These are phyloP conservation scores for Cyanocitta stelleri DNA, from an alignment of 2,113 vertebrate species.

Conservation along the genomic window DNA sequence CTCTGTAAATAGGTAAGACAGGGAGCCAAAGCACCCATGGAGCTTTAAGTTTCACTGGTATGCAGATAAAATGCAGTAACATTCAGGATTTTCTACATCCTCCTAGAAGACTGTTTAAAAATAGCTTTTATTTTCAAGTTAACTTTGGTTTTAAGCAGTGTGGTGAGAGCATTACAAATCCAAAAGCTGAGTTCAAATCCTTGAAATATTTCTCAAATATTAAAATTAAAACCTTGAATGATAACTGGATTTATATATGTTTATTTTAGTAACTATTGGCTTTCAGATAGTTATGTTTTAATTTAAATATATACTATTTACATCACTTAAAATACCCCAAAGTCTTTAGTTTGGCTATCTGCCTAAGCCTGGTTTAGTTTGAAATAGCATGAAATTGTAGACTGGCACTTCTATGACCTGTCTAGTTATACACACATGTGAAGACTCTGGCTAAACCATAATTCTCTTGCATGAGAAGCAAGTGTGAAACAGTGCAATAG, in stretches of 20 bases:
- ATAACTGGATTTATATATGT: not conserved
- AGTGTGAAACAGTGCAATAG: not conserved
- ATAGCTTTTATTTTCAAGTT: not conserved
- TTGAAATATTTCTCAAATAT: not conserved
- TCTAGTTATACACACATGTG: too few relatives aligned
- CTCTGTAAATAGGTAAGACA: conserved; percentile 78
- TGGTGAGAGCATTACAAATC: not conserved
- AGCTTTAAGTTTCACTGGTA: not conserved
- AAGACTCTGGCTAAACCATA: not conserved
- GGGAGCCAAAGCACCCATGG: not conserved
- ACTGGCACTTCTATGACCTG: not conserved
- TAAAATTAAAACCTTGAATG: not conserved
- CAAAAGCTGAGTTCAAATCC: not conserved
- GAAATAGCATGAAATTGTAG: not conserved
- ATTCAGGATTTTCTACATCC: not conserved
- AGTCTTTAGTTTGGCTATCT: not conserved
- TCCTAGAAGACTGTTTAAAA: not conserved
- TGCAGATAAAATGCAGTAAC: not conserved
- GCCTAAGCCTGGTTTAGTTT: not conserved
- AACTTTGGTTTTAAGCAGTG: not conserved
- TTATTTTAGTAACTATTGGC: not conserved
- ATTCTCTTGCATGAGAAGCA: not conserved
- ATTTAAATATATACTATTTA: not conserved
- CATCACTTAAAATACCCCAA: not conserved
- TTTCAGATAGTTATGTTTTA: not conserved